A percentile compares a stretch with the other conserved stretches of the same genome.
Evolutionary conservation across 2,888 invertebrate species (phyloP).

Genomic region (Graphium colonna): DNA sequence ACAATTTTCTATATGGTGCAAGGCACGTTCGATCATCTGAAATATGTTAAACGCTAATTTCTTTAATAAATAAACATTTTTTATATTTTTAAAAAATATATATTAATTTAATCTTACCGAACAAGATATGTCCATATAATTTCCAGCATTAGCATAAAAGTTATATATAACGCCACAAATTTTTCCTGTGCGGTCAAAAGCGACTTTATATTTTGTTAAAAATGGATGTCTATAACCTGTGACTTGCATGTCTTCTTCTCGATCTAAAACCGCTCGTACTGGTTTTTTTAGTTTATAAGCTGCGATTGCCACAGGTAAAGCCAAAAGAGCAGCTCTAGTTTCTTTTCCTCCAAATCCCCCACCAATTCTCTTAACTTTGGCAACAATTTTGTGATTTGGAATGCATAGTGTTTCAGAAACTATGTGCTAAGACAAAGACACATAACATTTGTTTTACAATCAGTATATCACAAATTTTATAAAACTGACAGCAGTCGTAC

Average conservation of each 20-base stretch:
- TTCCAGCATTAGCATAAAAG: constrained; percentile 87
- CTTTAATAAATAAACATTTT: not conserved
- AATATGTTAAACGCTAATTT: constrained; percentile 26
- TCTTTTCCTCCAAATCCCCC: constrained; percentile 96
- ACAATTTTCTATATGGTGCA: constrained; percentile 89
- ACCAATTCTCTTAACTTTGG: constrained; percentile 88
- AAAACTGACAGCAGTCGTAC: constrained; percentile 29
- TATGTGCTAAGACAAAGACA: constrained; percentile 70
- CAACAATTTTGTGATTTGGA: constrained; percentile 83
- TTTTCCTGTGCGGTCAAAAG: constrained; percentile 84
- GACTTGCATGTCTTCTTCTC: constrained; percentile 92
- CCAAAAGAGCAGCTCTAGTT: constrained; percentile 80
- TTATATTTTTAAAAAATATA: constrained; percentile 7
- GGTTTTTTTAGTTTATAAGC: constrained; percentile 86
- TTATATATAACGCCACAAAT: constrained; percentile 82
- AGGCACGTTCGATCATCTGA: constrained; percentile 89
- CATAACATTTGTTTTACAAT: constrained; percentile 3
- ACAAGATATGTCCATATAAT: constrained; percentile 85
- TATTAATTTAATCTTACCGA: constrained; percentile 70
- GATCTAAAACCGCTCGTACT: constrained; percentile 87
- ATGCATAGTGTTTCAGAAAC: constrained; percentile 82
- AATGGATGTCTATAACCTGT: constrained; percentile 91
- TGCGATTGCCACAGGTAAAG: constrained; percentile 85
- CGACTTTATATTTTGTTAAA: constrained; percentile 86
- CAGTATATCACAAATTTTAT: not conserved